Percentiles rank a stretch among this genome's conserved stretches.
These are phyloP conservation scores for Marisa cornuarietis DNA, from an alignment of 1,140 invertebrate species.

Conservation along the genomic window DNA sequence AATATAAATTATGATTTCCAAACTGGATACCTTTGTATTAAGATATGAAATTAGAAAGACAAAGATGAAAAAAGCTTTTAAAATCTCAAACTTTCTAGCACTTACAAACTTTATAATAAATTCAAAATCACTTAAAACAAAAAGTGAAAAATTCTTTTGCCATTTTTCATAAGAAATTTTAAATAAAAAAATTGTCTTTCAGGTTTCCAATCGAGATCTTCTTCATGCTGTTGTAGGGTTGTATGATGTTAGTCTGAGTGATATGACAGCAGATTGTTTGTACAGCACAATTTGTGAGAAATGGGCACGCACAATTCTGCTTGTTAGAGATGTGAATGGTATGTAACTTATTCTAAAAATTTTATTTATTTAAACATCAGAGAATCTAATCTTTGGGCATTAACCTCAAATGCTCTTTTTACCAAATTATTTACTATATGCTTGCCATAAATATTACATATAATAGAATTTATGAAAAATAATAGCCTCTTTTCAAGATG, in stretches of 20 bases:
- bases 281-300: slow-evolving; percentile 65
- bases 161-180: neutral
- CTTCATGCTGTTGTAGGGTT: slow-evolving; percentile 66
- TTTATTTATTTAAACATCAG: too few relatives aligned
- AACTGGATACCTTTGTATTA: neutral
- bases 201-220: slow-evolving; percentile 62
- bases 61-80: neutral
- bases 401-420: too few relatives aligned
- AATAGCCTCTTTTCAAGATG: too few relatives aligned
- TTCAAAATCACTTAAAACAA: neutral
- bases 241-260: slow-evolving; percentile 63
- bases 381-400: too few relatives aligned
- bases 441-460: too few relatives aligned
- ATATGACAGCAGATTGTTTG: slow-evolving; percentile 63
- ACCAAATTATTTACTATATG: too few relatives aligned
- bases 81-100: neutral
- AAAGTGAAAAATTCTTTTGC: neutral
- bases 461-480: too few relatives aligned
- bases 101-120: neutral
- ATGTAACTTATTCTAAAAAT: neutral
- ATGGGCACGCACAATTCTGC: slow-evolving; percentile 63
- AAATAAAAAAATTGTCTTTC: slow-evolving; percentile 21
- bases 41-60: neutral
- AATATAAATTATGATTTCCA: too few relatives aligned
- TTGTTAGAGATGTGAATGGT: slow-evolving; percentile 64